Percentiles rank a stretch among this genome's conserved stretches.
Evolutionary conservation across 1,140 invertebrate genomes (phyloP).

Genomic region (Zaprionus taronus): DNA sequence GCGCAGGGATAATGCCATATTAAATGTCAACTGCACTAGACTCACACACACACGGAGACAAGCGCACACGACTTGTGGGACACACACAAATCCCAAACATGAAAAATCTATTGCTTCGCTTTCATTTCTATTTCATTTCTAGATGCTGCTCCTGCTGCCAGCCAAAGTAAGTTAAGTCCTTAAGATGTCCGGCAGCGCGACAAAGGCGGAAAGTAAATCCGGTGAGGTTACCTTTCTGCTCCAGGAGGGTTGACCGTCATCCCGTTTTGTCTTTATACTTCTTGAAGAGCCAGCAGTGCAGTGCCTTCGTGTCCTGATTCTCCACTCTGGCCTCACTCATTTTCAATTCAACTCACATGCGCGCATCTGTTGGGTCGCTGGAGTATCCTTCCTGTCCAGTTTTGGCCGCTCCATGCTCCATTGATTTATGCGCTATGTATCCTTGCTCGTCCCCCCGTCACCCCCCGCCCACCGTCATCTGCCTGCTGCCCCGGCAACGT

Average conservation of each 20-base stretch:
- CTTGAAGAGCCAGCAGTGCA: conserved; percentile 38
- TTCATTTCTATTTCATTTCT: conserved; percentile 51
- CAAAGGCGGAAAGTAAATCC: conserved; percentile 73
- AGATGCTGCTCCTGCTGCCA: conserved; percentile 9
- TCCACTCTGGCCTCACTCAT: conserved; percentile 60
- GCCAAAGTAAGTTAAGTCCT: conserved; percentile 72
- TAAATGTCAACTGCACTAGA: conserved; percentile 82
- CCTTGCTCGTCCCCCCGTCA: conserved; percentile 41
- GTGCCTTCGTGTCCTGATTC: conserved; percentile 32
- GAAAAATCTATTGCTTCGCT: conserved; percentile 74
- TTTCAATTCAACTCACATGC: conserved; percentile 79
- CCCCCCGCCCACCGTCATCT: neutral
- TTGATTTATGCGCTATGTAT: conserved; percentile 73
- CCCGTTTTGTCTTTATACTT: conserved; percentile 72
- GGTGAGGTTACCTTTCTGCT: conserved; percentile 67
- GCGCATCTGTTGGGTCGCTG: conserved; percentile 65
- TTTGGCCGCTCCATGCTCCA: conserved; percentile 67
- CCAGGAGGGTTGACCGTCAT: conserved; percentile 49
- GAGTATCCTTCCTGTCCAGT: conserved; percentile 60
- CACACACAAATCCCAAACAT: conserved; percentile 80
- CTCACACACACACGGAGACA: conserved; percentile 15
- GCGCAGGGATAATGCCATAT: conserved; percentile 79
- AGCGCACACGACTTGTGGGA: conserved; percentile 60
- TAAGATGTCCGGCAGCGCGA: conserved; percentile 71
- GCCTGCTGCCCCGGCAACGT: conserved; percentile 2